Conservation (phyloP, 1,140 invertebrate species). For the Cydia amplana region DNA sequence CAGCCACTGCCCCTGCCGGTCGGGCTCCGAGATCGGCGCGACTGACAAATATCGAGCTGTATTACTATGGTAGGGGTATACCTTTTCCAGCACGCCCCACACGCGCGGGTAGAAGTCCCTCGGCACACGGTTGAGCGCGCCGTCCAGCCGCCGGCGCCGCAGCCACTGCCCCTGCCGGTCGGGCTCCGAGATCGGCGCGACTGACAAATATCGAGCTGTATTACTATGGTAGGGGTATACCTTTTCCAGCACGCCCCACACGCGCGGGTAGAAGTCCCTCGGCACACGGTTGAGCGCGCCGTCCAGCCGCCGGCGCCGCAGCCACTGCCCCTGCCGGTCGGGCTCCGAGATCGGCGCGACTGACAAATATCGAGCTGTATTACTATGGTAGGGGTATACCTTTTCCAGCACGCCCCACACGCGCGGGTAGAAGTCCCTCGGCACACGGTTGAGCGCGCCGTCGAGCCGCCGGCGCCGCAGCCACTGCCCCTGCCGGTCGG, state of each 20-base stretch:
- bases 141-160: conserved; percentile 94
- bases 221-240: conserved; percentile 79
- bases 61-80: too few species aligned
- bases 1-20: conserved; percentile 98
- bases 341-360: conserved; percentile 77
- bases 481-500: conserved; percentile 98
- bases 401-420: conserved; percentile 95
- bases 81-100: conserved; percentile 94
- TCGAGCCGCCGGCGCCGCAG: conserved; percentile 94
- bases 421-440: conserved; percentile 96
- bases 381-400: conserved; percentile 77
- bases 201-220: conserved; percentile 42
- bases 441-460: conserved; percentile 98
- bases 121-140: conserved; percentile 97
- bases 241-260: conserved; percentile 95
- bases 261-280: conserved; percentile 95
- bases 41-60: conserved; percentile 41
- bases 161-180: conserved; percentile 98
- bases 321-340: conserved; percentile 97
- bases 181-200: conserved; percentile 76
- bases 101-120: conserved; percentile 97
- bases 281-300: conserved; percentile 98
- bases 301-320: conserved; percentile 94
- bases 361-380: conserved; percentile 32
- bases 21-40: conserved; percentile 80